Evolutionary conservation across 1,140 invertebrate genomes (phyloP).

Genomic region (Drosophila pandora): DNA sequence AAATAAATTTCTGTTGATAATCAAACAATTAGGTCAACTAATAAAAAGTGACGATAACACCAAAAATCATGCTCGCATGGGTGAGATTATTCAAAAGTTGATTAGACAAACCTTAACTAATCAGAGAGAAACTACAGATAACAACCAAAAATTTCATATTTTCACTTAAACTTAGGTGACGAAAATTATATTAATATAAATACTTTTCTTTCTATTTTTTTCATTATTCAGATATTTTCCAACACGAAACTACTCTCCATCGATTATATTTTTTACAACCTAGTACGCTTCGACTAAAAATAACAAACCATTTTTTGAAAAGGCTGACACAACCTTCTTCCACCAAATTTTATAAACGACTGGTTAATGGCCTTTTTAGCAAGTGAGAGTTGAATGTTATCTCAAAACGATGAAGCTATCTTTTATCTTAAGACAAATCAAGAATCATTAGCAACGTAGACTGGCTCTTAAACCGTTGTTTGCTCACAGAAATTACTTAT

Average conservation of each 20-base stretch:
- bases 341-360: background rate
- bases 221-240: too few relatives aligned
- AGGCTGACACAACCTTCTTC: background rate
- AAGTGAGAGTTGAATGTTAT: too few relatives aligned
- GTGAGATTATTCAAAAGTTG: background rate
- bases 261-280: too few relatives aligned
- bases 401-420: background rate
- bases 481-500: background rate
- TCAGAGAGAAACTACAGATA: background rate
- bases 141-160: background rate
- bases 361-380: background rate
- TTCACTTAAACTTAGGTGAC: too few relatives aligned
- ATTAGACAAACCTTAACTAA: background rate
- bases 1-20: conserved; percentile 62
- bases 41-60: background rate
- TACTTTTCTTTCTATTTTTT: too few relatives aligned
- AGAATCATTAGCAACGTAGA: background rate
- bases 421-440: background rate
- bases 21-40: background rate
- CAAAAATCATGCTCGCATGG: background rate
- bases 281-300: background rate
- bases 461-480: background rate
- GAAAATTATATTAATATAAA: too few relatives aligned
- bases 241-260: too few relatives aligned
- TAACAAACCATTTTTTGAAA: background rate